A percentile compares a stretch with the other conserved stretches of the same genome.
These are phyloP conservation scores for Thymallus thymallus DNA, from an alignment of 2,113 vertebrate species.

Conservation along the genomic window DNA sequence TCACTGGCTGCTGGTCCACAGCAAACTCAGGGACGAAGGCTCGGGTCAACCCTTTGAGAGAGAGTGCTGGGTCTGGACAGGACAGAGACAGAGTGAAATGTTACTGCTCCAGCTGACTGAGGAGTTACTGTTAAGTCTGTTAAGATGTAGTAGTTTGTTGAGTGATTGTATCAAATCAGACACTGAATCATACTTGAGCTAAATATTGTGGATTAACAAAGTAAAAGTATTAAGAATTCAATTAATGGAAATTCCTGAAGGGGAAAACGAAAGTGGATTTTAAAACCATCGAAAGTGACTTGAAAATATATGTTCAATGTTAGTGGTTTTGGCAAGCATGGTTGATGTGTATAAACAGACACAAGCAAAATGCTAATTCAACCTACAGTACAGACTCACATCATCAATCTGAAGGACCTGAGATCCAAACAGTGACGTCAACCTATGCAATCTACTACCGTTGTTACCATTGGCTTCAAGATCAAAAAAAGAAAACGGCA, in stretches of 20 bases:
- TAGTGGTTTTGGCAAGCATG: background rate
- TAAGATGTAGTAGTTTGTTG: too few species aligned
- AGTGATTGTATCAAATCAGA: too few species aligned
- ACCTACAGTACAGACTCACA: background rate
- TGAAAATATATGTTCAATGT: background rate
- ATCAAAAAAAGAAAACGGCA: background rate
- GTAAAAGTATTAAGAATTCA: too few species aligned
- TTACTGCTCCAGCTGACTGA: background rate
- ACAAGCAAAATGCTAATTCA: background rate
- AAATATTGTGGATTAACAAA: too few species aligned
- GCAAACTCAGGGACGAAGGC: slow-evolving; percentile 73
- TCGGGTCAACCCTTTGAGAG: slow-evolving; percentile 75
- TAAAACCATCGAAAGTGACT: background rate
- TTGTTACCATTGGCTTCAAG: background rate
- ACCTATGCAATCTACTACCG: too few species aligned
- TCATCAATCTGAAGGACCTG: too few species aligned
- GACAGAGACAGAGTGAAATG: background rate
- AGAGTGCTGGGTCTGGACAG: slow-evolving; percentile 76
- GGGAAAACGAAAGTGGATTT: background rate
- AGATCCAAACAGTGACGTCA: too few species aligned
- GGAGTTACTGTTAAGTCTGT: too few species aligned
- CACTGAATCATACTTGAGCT: too few species aligned
- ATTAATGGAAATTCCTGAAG: too few species aligned
- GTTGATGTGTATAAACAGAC: background rate
- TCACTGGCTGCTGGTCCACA: slow-evolving; percentile 69